Base-by-base conservation (phyloP, 2,888 invertebrate genomes). In the Erebia aethiops region DNA sequence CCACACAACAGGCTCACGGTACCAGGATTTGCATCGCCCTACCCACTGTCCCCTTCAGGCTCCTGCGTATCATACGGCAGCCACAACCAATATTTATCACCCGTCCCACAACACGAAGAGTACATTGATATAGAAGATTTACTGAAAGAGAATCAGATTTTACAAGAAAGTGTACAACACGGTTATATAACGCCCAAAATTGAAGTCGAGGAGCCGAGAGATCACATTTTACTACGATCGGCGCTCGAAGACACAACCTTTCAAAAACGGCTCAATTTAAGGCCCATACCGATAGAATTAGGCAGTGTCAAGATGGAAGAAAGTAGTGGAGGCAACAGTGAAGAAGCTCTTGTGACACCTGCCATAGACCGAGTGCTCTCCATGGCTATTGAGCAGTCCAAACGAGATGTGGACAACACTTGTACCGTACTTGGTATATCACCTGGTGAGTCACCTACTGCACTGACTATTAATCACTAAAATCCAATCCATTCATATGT, bases 371-470 rank as follows among this genome's bases (percentile, higher is more conserved):
- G 97, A 16, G 97, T 97, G 51, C 94, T 97, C 67, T 97, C 96
- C 74, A 94, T 98, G 90, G 98, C 98, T 43, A 96, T 98, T 80
- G 97, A 98, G 84, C 97, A 98, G 86, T 96, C 97, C 77, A 96
- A 96, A 81, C 95, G 97, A 83, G 98, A 98, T 85, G 97, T 98
- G 67, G 96, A 97, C 86, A 96, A 95, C 83, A 97, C 97, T 11
- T 98, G 98, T 90, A 95, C 95, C 68, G 95, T 96, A 79, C 95
- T 98, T 82, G 97, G 97, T 89, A 98, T 98, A 90, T 97, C 98
- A 86, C 96, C 97, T 91, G 98, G 98, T 98, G 89, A 95, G 96
- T 94, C 81, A 84, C 26, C n/a, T 60, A 63, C 16, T 72, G 54
- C 62, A 72, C 65, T 72, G 62, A 64, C 54, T 71, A 74, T 74